phyloP scores from a whole-genome alignment of 2,888 invertebrate species.

The Phorcus lineatus region DNA sequence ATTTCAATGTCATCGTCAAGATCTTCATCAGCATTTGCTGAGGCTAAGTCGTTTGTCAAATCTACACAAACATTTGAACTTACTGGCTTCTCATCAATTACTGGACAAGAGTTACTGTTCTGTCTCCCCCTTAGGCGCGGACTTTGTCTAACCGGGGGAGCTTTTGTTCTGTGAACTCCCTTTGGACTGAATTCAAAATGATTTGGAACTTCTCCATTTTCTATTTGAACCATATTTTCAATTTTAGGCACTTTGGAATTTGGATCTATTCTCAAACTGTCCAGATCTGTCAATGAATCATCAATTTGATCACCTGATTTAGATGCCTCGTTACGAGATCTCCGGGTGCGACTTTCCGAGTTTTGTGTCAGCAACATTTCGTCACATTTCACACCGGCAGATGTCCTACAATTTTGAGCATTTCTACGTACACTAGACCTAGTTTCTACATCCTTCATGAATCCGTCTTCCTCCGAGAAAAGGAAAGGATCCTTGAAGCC shows the following conservation, averaged over 20 bases:
- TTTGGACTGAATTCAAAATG: conserved; percentile 4
- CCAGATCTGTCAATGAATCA: too few species aligned
- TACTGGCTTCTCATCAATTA: not conserved
- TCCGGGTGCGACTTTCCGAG: too few species aligned
- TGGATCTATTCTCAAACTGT: not conserved
- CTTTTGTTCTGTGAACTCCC: not conserved
- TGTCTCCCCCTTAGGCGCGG: conserved; percentile 25
- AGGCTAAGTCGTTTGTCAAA: not conserved
- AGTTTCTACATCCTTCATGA: not conserved
- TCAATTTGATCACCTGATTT: too few species aligned
- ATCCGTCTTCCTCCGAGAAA: not conserved
- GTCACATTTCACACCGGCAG: not conserved
- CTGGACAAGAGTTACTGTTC: not conserved
- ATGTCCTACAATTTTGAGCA: not conserved
- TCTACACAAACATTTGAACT: not conserved
- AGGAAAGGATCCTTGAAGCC: not conserved
- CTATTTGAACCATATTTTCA: not conserved
- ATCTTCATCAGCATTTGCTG: not conserved
- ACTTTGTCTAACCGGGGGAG: conserved; percentile 23
- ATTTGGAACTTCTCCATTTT: not conserved
- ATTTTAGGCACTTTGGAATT: conserved; percentile 1
- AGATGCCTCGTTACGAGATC: too few species aligned
- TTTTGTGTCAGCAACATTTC: not conserved
- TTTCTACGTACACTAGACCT: not conserved
- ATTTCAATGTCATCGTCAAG: conserved; percentile 19